A percentile compares a stretch with the other conserved stretches of the same genome.
Evolutionary conservation across 2,797 vertebrate species (phyloP).

Genomic region (Macroramphosus scolopax): DNA sequence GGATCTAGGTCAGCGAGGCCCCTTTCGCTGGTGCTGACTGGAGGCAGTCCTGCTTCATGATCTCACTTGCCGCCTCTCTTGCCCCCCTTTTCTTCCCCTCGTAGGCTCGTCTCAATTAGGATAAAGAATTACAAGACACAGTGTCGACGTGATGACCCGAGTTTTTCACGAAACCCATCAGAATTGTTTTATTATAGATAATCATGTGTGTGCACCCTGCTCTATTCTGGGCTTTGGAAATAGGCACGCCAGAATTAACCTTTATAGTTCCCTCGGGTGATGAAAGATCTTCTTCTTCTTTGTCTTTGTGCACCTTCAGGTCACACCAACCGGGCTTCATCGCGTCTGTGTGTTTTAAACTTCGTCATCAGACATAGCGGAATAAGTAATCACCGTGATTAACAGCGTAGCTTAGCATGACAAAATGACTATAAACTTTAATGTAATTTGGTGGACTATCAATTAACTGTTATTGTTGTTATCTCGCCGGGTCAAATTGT

Average conservation of each 20-base stretch:
- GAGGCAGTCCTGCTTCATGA: constrained; percentile 53
- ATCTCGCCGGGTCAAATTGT: constrained; percentile 1
- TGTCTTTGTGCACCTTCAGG: constrained; percentile 27
- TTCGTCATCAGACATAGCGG: constrained; percentile 4
- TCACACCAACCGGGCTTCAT: constrained; percentile 19
- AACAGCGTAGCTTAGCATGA: constrained; percentile 4
- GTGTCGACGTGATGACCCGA: no score
- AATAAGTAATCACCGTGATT: constrained; percentile 1
- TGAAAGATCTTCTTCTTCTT: constrained; percentile 36
- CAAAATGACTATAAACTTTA: no score
- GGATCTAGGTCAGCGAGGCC: constrained; percentile 74
- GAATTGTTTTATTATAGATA: no score
- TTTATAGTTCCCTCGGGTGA: constrained; percentile 60
- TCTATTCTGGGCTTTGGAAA: constrained; percentile 59
- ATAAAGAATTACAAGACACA: no score
- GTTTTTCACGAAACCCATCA: no score
- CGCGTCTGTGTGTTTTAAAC: background rate
- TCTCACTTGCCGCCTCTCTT: constrained; percentile 30
- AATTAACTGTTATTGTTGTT: constrained; percentile 17
- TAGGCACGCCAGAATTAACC: constrained; percentile 53
- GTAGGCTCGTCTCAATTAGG: constrained; percentile 45
- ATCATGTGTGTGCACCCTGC: constrained; percentile 48
- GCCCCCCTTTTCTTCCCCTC: background rate
- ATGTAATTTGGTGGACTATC: no score
- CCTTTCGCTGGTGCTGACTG: constrained; percentile 58